These are phyloP conservation scores for Phyllostomus discolor DNA, from an alignment of 2,113 vertebrate genomes.

Conservation along the genomic window DNA sequence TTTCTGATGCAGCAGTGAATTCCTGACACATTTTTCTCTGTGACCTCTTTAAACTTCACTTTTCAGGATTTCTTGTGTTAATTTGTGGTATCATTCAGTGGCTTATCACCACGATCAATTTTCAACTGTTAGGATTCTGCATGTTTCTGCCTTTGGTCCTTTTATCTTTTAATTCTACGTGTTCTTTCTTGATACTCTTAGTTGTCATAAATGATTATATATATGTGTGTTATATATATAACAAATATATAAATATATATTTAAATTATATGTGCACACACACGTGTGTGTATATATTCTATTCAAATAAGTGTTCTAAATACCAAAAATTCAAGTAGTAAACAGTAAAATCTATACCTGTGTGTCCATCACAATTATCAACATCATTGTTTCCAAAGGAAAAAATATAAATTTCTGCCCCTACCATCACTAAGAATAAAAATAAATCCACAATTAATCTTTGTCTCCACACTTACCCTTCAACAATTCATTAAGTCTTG, in stretches of 20 bases:
- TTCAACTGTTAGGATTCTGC: neutral
- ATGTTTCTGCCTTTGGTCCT: neutral
- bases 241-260: too few species aligned
- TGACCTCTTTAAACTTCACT: too few species aligned
- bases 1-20: neutral
- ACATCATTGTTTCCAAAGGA: neutral
- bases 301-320: neutral
- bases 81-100: neutral
- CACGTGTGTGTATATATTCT: neutral
- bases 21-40: neutral
- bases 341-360: neutral
- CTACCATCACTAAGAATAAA: neutral
- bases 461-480: neutral
- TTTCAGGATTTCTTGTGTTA: neutral
- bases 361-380: neutral
- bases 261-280: too few species aligned
- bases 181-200: neutral
- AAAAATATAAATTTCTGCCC: neutral
- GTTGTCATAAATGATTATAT: neutral
- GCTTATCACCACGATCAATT: neutral
- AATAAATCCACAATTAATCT: neutral
- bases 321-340: neutral
- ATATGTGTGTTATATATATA: neutral
- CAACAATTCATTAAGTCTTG: neutral
- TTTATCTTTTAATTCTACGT: neutral